A percentile compares a stretch with the other conserved stretches of the same genome.
Conservation (phyloP, 1,140 invertebrate species). For the Sycobia sp. region DNA sequence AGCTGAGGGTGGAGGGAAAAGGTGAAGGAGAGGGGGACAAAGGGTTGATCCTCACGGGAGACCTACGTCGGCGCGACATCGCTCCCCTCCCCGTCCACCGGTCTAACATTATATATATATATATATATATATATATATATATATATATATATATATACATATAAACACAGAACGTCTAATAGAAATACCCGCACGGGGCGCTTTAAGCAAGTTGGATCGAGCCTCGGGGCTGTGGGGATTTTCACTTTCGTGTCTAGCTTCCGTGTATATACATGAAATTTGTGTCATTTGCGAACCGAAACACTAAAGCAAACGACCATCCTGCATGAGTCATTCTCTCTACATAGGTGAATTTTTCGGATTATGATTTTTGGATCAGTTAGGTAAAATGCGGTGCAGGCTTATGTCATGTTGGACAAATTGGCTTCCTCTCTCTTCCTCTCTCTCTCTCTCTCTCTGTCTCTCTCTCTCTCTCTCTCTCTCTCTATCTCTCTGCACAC, state of each 20-base stretch:
- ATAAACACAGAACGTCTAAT: no score
- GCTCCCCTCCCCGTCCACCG: constrained; percentile 39
- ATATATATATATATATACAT: no score
- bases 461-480: constrained; percentile 14
- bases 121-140: no score
- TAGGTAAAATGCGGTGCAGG: no score
- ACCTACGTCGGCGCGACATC: constrained; percentile 54
- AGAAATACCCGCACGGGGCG: constrained; percentile 46
- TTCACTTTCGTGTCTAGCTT: constrained; percentile 1
- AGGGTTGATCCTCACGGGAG: constrained; percentile 61
- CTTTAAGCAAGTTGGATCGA: background rate
- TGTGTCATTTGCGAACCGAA: constrained; percentile 5
- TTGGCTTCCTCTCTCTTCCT: constrained; percentile 33
- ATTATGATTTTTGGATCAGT: no score
- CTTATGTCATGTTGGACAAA: no score
- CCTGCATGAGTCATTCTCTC: no score
- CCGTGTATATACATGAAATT: constrained; percentile 1
- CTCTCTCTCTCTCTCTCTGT: constrained; percentile 18
- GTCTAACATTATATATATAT: no score
- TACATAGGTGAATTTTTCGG: no score
- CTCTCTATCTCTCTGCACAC: no score
- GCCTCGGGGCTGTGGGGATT: constrained; percentile 3
- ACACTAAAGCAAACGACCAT: no score
- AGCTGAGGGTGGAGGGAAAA: constrained; percentile 33
- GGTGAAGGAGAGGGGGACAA: no score